These are phyloP conservation scores for Lingula anatina DNA, from an alignment of 2,888 invertebrate genomes.

Conservation along the genomic window DNA sequence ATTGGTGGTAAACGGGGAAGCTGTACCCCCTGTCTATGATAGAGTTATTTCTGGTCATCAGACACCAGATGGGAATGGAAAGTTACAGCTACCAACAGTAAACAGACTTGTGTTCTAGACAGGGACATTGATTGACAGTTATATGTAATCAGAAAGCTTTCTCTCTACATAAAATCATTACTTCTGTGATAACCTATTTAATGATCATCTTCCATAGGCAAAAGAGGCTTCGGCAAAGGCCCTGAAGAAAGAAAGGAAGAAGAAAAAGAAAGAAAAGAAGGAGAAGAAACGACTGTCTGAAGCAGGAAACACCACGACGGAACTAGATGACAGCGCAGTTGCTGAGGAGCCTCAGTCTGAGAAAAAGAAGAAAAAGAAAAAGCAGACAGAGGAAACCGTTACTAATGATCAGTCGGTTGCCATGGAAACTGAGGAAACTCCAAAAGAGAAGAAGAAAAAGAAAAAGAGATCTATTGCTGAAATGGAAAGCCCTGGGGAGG, in stretches of 20 bases:
- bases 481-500: too few species aligned
- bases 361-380: slow-evolving; percentile 24
- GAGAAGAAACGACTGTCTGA: slow-evolving; percentile 15
- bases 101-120: too few species aligned
- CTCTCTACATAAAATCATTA: too few species aligned
- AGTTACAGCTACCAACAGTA: too few species aligned
- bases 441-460: background rate
- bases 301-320: slow-evolving; percentile 4
- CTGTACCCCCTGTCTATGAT: too few species aligned
- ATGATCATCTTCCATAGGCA: slow-evolving; percentile 22
- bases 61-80: too few species aligned
- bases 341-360: slow-evolving; percentile 11
- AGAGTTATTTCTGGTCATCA: too few species aligned
- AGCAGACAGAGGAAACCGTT: slow-evolving; percentile 4
- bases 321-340: slow-evolving; percentile 7
- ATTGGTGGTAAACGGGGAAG: too few species aligned
- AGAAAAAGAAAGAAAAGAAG: slow-evolving; percentile 39
- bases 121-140: too few species aligned
- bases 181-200: too few species aligned
- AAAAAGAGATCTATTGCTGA: background rate
- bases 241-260: slow-evolving; percentile 27
- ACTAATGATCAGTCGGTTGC: background rate
- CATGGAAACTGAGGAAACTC: background rate
- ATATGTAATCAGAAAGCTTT: too few species aligned
- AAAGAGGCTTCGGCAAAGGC: slow-evolving; percentile 23